Evolutionary conservation across 2,888 invertebrate genomes (phyloP), one percentile per base, ranked within the genome.

Genomic region (Flabesymbios commensalis): DNA sequence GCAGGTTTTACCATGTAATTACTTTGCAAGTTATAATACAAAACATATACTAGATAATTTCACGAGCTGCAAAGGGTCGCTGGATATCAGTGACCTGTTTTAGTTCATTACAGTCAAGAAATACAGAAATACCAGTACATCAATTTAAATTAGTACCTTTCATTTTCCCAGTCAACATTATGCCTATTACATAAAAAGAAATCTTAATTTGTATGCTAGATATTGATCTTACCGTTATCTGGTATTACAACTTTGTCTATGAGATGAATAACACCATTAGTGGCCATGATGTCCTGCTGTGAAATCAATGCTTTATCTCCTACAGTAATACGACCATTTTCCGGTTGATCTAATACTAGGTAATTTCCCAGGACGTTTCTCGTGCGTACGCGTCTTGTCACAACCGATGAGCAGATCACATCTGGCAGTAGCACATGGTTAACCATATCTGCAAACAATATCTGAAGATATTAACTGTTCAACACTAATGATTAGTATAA

Each of bases 201-300:
- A 36, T 41, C 33, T 17, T 19, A 19, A 10, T 45, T 45, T 10
- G 10, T 45, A 10, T 17, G 19, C 10, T 24, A 33, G 7, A 19
- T 24, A 19, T n/a, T 19, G n/a, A n/a, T n/a, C 70, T 65, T 74
- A 86, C 86, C 86, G 26, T 87, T 86, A 65, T 88, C 86, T 0
- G 89, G 89, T 56, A 89, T 85, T 47, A 90, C 76, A 29, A 90
- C 86, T 2, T 86, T 85, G 72, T 90, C 89, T 65, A 90, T 86
- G 31, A 88, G 83, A 77, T 90, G 89, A 31, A 90, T 76, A 1
- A 90, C 89, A n/a, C 90, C 90, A 79, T 90, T 90, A 1, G 87
- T 88, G 14, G 87, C 89, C 81, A 90, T 86, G 41, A 77, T 82
- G 75, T 90, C 90, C 2, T 84, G 78, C 59, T 85, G 85, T 5